phyloP scores from a whole-genome alignment of 2,797 vertebrate species.

The Micropoecilia bifurca region DNA sequence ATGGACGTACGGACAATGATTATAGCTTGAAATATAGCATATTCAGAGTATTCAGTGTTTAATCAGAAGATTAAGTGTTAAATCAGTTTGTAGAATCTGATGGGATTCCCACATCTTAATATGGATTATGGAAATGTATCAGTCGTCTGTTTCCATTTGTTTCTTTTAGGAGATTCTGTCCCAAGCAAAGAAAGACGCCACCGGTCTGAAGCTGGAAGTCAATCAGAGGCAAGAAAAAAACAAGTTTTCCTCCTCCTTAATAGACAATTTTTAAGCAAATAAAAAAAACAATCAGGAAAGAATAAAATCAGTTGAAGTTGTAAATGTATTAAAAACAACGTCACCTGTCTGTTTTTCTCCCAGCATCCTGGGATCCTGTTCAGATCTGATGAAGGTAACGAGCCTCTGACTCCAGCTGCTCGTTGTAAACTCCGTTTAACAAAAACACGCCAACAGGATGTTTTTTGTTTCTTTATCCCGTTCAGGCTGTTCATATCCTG shows the following conservation, averaged over 20 bases:
- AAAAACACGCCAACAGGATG: background rate
- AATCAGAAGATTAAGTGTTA: background rate
- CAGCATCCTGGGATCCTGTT: constrained; percentile 96
- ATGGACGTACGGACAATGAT: constrained; percentile 85
- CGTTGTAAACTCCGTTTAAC: background rate
- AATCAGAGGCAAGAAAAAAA: constrained; percentile 88
- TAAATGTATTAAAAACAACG: background rate
- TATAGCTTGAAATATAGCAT: background rate
- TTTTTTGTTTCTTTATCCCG: no score
- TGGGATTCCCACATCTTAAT: background rate
- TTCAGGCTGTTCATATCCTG: constrained; percentile 89
- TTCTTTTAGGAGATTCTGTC: constrained; percentile 90
- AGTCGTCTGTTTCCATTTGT: background rate
- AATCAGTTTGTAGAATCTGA: background rate
- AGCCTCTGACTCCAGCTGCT: background rate
- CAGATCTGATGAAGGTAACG: constrained; percentile 89
- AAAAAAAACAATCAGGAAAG: background rate
- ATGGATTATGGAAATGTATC: background rate
- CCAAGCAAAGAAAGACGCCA: constrained; percentile 88
- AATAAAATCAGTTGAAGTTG: background rate
- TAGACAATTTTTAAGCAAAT: background rate
- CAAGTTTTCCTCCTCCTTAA: background rate
- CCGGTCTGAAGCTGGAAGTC: constrained; percentile 92
- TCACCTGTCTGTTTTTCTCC: background rate
- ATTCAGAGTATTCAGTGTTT: background rate